Percentiles rank a stretch among this genome's conserved stretches.
Conservation (phyloP, 2,888 invertebrate genomes). For the Drymonia ruficornis region DNA sequence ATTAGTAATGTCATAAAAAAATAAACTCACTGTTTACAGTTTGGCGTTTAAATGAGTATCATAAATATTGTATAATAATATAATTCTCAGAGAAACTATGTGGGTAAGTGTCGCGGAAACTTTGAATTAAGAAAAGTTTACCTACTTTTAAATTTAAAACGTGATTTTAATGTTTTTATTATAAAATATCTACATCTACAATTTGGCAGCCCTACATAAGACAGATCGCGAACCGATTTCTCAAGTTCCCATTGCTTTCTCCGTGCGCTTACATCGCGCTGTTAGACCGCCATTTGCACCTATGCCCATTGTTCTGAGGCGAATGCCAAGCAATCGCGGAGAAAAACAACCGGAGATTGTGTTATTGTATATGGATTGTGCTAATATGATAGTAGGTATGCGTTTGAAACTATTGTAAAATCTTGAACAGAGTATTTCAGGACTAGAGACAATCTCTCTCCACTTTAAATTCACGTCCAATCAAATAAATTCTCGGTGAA, state of each 20-base stretch:
- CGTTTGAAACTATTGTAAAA: background rate
- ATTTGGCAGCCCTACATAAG: conserved; percentile 31
- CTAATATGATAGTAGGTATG: conserved; percentile 3
- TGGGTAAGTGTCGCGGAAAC: too few relatives aligned
- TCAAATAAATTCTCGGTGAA: too few relatives aligned
- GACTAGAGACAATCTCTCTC: too few relatives aligned
- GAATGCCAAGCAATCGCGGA: conserved; percentile 23
- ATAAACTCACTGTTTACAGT: background rate
- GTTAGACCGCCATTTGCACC: conserved; percentile 62
- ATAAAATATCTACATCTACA: too few relatives aligned
- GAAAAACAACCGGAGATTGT: conserved; percentile 17
- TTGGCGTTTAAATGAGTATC: background rate
- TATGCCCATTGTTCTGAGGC: conserved; percentile 59
- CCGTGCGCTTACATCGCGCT: conserved; percentile 51
- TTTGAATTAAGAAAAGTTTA: too few relatives aligned
- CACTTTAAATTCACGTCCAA: too few relatives aligned
- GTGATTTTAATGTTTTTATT: too few relatives aligned
- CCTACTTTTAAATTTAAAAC: too few relatives aligned
- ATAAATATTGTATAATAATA: too few relatives aligned
- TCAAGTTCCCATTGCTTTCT: conserved; percentile 73
- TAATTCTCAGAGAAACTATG: too few relatives aligned
- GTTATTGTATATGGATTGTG: conserved; percentile 2
- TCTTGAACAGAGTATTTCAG: background rate
- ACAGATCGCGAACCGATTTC: conserved; percentile 61
- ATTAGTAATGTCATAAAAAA: background rate